Evolutionary conservation across 2,113 vertebrate species (phyloP).

Genomic region (Promerops cafer): DNA sequence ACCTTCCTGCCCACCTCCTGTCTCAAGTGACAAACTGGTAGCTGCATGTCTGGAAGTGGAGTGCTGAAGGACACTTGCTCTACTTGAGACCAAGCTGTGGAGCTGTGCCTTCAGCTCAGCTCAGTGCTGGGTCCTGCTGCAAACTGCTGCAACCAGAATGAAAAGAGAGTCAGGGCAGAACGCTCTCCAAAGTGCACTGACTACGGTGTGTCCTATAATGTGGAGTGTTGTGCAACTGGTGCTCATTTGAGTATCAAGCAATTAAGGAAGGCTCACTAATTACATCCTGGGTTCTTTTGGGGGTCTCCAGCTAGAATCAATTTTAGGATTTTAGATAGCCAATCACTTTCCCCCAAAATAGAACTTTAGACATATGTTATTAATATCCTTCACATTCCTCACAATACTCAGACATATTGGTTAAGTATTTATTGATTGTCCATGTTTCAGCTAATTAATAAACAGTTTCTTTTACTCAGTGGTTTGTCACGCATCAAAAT

Average conservation of each 20-base stretch:
- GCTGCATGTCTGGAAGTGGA: rapidly evolving
- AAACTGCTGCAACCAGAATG: not conserved
- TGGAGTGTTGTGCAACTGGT: not conserved
- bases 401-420: not conserved
- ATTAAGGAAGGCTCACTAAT: not conserved
- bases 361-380: not conserved
- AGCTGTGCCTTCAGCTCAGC: not conserved
- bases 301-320: not conserved
- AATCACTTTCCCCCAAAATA: not conserved
- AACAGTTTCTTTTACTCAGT: not conserved
- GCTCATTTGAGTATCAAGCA: not conserved
- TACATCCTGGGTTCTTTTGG: not conserved
- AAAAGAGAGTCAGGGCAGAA: not conserved
- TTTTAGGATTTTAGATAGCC: not conserved
- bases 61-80: not conserved
- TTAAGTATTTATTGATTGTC: not conserved
- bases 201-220: not conserved
- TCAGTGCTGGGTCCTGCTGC: not conserved
- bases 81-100: not conserved
- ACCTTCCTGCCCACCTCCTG: not conserved
- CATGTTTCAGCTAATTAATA: not conserved
- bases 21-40: not conserved
- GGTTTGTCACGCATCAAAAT: not conserved
- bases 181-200: not conserved
- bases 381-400: not conserved